phyloP scores from a whole-genome alignment of 1,140 invertebrate species.

The Caenorhabditis remanei region DNA sequence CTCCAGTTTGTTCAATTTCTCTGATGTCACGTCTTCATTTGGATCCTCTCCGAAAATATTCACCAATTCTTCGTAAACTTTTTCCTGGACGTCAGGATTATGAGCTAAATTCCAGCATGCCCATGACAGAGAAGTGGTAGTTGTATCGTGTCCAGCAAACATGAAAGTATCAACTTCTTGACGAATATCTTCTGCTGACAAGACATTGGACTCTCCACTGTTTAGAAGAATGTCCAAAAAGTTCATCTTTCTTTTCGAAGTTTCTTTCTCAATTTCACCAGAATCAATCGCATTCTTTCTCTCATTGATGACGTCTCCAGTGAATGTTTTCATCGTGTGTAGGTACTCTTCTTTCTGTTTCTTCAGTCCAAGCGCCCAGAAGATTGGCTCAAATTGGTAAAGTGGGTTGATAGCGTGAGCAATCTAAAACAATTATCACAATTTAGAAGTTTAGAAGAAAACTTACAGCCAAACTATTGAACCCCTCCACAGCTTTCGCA shows the following conservation, averaged over 20 bases:
- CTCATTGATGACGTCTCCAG: slow-evolving; percentile 26
- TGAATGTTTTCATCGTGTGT: slow-evolving; percentile 34
- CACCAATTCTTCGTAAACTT: slow-evolving; percentile 86
- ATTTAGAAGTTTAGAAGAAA: slow-evolving; percentile 62
- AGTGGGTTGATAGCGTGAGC: not conserved
- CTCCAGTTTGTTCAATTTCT: slow-evolving; percentile 87
- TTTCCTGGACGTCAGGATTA: slow-evolving; percentile 82
- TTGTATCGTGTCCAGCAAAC: slow-evolving; percentile 89
- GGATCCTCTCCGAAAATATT: slow-evolving; percentile 80
- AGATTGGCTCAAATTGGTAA: not conserved
- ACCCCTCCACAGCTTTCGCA: slow-evolving; percentile 84
- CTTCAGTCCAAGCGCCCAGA: not conserved
- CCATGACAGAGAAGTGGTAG: slow-evolving; percentile 85
- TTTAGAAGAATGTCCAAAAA: slow-evolving; percentile 93
- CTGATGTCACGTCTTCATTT: slow-evolving; percentile 84
- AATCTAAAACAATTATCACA: slow-evolving; percentile 83
- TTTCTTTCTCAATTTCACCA: slow-evolving; percentile 65
- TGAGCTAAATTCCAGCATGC: slow-evolving; percentile 79
- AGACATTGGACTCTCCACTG: slow-evolving; percentile 84
- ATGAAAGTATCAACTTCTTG: slow-evolving; percentile 87
- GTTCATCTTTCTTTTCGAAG: slow-evolving; percentile 84
- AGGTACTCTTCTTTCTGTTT: not conserved
- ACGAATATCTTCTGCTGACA: slow-evolving; percentile 80
- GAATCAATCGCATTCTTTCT: not conserved
- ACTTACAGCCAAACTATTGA: slow-evolving; percentile 73